These are phyloP conservation scores for Grammomys dolichurus DNA, from an alignment of 2,113 vertebrate genomes.

Conservation along the genomic window DNA sequence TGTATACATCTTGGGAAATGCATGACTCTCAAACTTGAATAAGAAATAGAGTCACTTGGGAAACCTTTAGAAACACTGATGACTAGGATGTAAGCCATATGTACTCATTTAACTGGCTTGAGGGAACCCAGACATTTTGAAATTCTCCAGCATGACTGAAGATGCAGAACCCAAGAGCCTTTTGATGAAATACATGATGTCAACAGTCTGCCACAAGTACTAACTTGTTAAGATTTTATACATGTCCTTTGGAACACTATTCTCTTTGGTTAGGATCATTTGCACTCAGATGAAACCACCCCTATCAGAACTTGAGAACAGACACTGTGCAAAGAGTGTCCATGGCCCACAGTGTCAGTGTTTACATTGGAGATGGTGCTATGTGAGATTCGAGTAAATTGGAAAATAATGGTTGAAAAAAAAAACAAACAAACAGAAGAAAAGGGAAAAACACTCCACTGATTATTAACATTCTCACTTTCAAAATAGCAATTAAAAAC, in stretches of 20 bases:
- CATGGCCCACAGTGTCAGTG: not conserved
- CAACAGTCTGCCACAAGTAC: not conserved
- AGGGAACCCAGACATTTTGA: not conserved
- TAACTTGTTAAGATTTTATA: not conserved
- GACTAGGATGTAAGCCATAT: not conserved
- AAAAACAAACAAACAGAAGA: not conserved
- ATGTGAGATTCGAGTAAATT: not conserved
- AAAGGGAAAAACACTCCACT: slow-evolving; percentile 24
- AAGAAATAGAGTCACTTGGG: not conserved
- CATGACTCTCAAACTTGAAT: slow-evolving; percentile 5
- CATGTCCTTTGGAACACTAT: not conserved
- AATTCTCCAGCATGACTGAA: slow-evolving; percentile 15
- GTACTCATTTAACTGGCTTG: slow-evolving; percentile 27
- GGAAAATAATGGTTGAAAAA: slow-evolving; percentile 52
- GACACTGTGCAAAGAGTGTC: not conserved
- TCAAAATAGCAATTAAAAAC: slow-evolving; percentile 65
- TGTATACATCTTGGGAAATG: not conserved
- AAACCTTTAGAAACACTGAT: slow-evolving; percentile 2
- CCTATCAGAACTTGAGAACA: not conserved
- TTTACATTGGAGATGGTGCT: not conserved
- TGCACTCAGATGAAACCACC: not conserved
- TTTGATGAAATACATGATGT: not conserved
- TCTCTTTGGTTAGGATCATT: not conserved
- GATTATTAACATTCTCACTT: slow-evolving; percentile 61
- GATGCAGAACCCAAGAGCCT: slow-evolving; percentile 20